Conservation (phyloP, 2,888 invertebrate genomes). For the Carcina quercana region DNA sequence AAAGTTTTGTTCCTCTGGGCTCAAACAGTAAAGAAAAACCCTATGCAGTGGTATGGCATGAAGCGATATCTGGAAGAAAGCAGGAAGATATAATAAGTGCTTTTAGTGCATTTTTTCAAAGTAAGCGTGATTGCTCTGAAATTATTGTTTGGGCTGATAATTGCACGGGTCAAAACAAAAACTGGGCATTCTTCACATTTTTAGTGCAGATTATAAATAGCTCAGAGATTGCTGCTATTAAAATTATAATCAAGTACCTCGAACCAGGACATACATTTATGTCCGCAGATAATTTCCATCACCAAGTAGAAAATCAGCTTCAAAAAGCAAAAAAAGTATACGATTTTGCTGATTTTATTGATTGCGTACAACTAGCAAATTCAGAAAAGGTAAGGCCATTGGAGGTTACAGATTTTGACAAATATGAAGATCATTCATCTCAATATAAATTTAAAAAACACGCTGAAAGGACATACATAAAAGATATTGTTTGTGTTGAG, state of each 20-base stretch:
- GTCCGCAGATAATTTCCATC: constrained; percentile 1
- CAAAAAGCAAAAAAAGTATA: constrained; percentile 4
- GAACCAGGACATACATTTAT: constrained; percentile 10
- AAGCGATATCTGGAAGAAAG: constrained; percentile 8
- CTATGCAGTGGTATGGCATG: constrained; percentile 11
- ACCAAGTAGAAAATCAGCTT: constrained; percentile 4
- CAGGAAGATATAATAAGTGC: constrained; percentile 9
- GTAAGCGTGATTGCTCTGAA: constrained; percentile 6
- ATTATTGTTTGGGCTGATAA: constrained; percentile 5
- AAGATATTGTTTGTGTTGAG: background rate
- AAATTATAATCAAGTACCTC: constrained; percentile 7
- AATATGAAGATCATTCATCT: constrained; percentile 21
- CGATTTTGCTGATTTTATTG: constrained; percentile 5
- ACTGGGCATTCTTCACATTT: constrained; percentile 4
- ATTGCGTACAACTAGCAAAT: background rate
- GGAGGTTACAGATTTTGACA: constrained; percentile 17
- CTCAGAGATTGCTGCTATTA: constrained; percentile 1
- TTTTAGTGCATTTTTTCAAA: constrained; percentile 5
- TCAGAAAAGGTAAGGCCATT: constrained; percentile 16
- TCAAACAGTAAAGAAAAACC: constrained; percentile 5
- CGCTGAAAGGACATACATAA: background rate
- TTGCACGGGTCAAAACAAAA: constrained; percentile 6
- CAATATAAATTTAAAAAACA: constrained; percentile 16
- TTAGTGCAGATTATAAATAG: constrained; percentile 6
- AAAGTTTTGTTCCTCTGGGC: constrained; percentile 16